Conservation (phyloP, 2,113 vertebrate species). For the Silurus asotus region DNA sequence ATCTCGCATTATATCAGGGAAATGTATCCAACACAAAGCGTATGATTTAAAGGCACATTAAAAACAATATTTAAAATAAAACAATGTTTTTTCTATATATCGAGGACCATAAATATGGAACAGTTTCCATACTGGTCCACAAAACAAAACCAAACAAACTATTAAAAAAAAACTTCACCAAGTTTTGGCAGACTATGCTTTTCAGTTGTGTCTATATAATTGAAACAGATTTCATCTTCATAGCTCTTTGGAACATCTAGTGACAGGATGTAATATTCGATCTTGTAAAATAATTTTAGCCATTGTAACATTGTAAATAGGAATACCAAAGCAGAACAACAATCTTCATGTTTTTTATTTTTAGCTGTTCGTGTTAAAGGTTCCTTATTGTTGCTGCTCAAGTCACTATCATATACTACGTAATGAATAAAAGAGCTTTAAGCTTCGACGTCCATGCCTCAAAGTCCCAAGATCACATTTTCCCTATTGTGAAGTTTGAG, state of each 20-base stretch:
- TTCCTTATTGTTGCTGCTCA: not conserved
- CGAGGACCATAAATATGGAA: not conserved
- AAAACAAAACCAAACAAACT: not conserved
- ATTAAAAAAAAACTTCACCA: not conserved
- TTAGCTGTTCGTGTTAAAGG: not conserved
- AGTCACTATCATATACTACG: not conserved
- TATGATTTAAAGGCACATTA: not conserved
- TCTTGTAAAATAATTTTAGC: not conserved
- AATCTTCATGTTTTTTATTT: not conserved
- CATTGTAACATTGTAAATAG: not conserved
- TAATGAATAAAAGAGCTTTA: not conserved
- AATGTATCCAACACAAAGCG: not conserved
- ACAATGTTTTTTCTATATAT: not conserved
- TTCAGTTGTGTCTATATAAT: not conserved
- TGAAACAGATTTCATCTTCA: conserved; percentile 10
- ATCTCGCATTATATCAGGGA: not conserved
- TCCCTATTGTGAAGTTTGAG: no score
- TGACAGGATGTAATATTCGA: not conserved
- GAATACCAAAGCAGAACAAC: not conserved
- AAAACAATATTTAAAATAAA: not conserved
- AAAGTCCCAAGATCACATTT: no score
- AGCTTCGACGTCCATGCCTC: no score
- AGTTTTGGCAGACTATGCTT: not conserved
- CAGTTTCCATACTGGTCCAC: not conserved
- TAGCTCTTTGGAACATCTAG: not conserved